Percentiles rank a stretch among this genome's conserved stretches.
Conservation (phyloP, 2,113 vertebrate genomes). For the Muscicapa adusta region DNA sequence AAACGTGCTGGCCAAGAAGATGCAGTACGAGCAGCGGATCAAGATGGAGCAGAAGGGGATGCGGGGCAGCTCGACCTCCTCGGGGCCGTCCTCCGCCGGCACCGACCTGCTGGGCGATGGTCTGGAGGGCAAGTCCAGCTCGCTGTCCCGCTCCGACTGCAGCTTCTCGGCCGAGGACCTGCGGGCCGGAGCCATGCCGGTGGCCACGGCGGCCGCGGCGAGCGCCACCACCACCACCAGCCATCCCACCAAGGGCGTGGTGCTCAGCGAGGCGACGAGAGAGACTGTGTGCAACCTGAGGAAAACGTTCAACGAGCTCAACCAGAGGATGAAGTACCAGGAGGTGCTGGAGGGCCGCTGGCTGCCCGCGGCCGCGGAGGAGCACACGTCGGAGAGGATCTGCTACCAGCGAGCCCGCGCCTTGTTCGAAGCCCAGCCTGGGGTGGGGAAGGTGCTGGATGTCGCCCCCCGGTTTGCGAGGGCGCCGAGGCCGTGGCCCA, state of each 20-base stretch:
- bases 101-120: slow-evolving; percentile 35
- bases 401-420: slow-evolving; percentile 2
- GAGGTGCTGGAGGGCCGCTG: slow-evolving; percentile 34
- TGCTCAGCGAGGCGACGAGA: slow-evolving; percentile 15
- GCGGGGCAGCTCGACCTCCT: slow-evolving; percentile 54
- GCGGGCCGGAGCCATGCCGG: neutral
- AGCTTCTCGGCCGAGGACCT: slow-evolving; percentile 71
- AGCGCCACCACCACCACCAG: neutral
- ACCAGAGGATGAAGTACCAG: slow-evolving; percentile 59
- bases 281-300: slow-evolving; percentile 63
- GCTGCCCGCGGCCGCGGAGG: neutral
- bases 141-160: slow-evolving; percentile 72
- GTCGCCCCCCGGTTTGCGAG: slow-evolving; percentile 2
- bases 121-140: slow-evolving; percentile 64
- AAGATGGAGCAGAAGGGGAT: slow-evolving; percentile 62
- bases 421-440: slow-evolving; percentile 32
- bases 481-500: slow-evolving; percentile 70
- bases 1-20: slow-evolving; percentile 87
- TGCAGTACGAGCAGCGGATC: slow-evolving; percentile 73
- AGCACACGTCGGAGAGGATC: neutral
- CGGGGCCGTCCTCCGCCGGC: slow-evolving; percentile 4
- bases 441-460: neutral
- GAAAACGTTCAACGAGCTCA: slow-evolving; percentile 64
- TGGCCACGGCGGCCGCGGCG: neutral
- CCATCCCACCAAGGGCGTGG: slow-evolving; percentile 57